A percentile compares a stretch with the other conserved stretches of the same genome.
These are phyloP conservation scores for Anastatus disparis DNA, from an alignment of 1,140 invertebrate genomes.

Conservation along the genomic window DNA sequence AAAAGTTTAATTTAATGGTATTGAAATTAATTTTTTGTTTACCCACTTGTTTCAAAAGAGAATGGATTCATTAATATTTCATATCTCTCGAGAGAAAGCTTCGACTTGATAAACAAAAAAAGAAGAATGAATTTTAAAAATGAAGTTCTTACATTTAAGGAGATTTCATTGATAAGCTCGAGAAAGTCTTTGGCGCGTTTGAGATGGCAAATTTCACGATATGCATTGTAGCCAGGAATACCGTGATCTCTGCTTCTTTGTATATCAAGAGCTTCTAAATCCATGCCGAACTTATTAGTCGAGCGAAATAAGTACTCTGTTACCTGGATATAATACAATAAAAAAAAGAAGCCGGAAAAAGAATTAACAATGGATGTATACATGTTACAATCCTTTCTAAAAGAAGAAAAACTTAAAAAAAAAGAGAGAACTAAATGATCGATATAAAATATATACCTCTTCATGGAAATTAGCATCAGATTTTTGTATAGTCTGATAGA, in stretches of 20 bases:
- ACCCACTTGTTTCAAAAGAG: too few species aligned
- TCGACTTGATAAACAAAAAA: too few species aligned
- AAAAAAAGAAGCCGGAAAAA: not conserved
- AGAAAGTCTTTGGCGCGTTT: slow-evolving; percentile 66
- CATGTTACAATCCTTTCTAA: not conserved
- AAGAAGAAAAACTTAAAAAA: not conserved
- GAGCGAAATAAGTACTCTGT: slow-evolving; percentile 73
- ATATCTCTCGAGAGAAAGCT: too few species aligned
- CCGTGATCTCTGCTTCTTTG: slow-evolving; percentile 79
- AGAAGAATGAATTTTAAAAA: too few species aligned
- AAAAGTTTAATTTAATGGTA: too few species aligned
- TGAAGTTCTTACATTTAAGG: slow-evolving; percentile 62
- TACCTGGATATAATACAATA: slow-evolving; percentile 59
- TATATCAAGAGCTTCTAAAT: slow-evolving; percentile 78
- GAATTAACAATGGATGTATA: not conserved
- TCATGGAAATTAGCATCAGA: slow-evolving; percentile 69
- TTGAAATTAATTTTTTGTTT: too few species aligned
- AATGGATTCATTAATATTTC: too few species aligned
- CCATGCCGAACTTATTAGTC: slow-evolving; percentile 68
- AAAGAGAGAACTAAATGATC: too few species aligned
- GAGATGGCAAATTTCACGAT: slow-evolving; percentile 73
- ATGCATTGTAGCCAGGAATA: slow-evolving; percentile 75
- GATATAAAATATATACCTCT: too few species aligned
- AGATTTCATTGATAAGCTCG: slow-evolving; percentile 64
- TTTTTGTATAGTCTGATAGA: slow-evolving; percentile 67